Base-by-base conservation (phyloP, 2,797 vertebrate species). In the Falco biarmicus region DNA sequence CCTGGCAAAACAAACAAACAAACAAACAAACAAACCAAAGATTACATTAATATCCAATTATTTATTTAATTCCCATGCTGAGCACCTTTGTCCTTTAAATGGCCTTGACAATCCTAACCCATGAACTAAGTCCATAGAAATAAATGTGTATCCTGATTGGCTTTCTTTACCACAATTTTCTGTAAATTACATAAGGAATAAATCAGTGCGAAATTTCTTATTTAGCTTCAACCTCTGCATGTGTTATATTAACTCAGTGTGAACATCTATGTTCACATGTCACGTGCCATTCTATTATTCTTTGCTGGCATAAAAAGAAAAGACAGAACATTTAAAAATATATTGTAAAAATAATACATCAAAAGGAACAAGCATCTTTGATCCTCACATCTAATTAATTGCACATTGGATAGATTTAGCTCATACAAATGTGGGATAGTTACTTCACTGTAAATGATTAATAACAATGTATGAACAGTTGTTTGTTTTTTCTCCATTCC, bases 331-430 rank as follows among this genome's bases (percentile, higher is more conserved):
- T 80, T 94, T 19, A 80, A 90, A 97, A 97, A 96, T 96, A 83
- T 93, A 70, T 96, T 95, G 87, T 83, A 97, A 97, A 98, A 97
- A 98, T 86, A 98, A 96, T 87, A 96, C 96, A 97, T 98, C 95
- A 98, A 97, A 98, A 96, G 78, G 57, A 89, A 31, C 41, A 64
- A 89, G 60, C 22, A 73, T 50, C 98, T 98, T 98, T 98, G 96
- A 98, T 98, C 97, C 61, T 95, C 65, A 65, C 89, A 88, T 97
- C 76, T 98, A 97, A 98, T 98, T 97, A 98, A 97, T 96, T 94
- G 32, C 95, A 98, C 76, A 90, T 91, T 87, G 87, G 68, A 80
- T 96, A 92, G 95, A 97, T 93, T 97, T 95, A 95, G 89, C 93
- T 97, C 96, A 89, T 92, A 92, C 80, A 96, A 96, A 95, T 86